Evolutionary conservation across 2,113 vertebrate species (phyloP), one percentile per base, ranked within the genome.

Genomic region (Melanerpes formicivorus): DNA sequence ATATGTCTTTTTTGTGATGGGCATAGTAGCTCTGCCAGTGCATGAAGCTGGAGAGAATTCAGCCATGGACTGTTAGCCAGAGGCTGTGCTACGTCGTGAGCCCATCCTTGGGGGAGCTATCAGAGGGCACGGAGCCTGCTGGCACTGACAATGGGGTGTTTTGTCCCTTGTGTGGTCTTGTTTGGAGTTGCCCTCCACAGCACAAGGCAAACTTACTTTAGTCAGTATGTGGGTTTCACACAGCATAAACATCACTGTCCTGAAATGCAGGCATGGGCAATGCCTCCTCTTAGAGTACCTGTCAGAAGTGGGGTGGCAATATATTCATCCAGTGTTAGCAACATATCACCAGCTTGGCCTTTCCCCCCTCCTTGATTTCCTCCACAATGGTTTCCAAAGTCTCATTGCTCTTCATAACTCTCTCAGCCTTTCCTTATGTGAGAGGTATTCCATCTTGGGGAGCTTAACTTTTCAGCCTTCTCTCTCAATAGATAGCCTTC

Each of bases 321-420:
- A 42, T 37, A 34, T 76, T 11, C 3, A 9, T 23, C 27, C 27
- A 11, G 10, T 19, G 27, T 60, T 76, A 65, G 23, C 30, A 48
- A 5, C 21, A 62, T 15, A 30, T 25, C 22, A 13, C 10, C 2
- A 12, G 7, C 14, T 48, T 40, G 64, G 58, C 50, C 18, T 56
- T 87, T 48, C 2, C 5, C 8, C 8, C 0, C 4, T 27, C 7
- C 9, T 22, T 3, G 1, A 3, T 80, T 64, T 64, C 8, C 59
- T 82, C 46, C 22, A 22, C 29, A 32, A 44, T 2, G 1, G 22
- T 82, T 88, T 62, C 37, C 22, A 30, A 80, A 44, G 50, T 32
- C 46, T 69, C 0, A 0, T 22, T 65, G 21, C 29, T 70, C 64
- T 66, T 42, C 2, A 0, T 11, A 48, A 32, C 9, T 19, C 22